These are phyloP conservation scores for Bombyx huttoni DNA, from an alignment of 2,888 invertebrate genomes.

Conservation along the genomic window DNA sequence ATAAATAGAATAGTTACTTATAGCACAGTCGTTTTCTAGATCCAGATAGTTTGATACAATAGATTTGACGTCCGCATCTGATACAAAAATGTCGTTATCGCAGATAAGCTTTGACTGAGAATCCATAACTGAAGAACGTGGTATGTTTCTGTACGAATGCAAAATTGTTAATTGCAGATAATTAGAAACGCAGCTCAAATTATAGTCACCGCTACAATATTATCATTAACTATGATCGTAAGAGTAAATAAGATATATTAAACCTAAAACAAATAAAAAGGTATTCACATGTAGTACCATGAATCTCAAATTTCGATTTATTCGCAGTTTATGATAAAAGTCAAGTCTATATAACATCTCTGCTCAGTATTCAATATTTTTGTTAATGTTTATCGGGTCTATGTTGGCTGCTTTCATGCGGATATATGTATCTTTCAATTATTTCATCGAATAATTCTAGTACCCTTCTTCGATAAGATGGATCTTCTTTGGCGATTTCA, in stretches of 20 bases:
- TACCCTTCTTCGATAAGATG: slow-evolving; percentile 44
- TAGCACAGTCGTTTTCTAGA: slow-evolving; percentile 12
- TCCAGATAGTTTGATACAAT: slow-evolving; percentile 28
- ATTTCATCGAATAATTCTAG: slow-evolving; percentile 71
- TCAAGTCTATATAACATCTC: not conserved
- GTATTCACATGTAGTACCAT: too few relatives aligned
- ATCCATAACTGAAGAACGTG: not conserved
- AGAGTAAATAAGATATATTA: not conserved
- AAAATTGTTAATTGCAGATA: too few relatives aligned
- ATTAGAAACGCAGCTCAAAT: too few relatives aligned
- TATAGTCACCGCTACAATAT: not conserved
- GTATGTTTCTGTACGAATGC: too few relatives aligned
- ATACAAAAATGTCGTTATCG: slow-evolving; percentile 13
- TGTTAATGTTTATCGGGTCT: slow-evolving; percentile 3
- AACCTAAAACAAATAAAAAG: not conserved
- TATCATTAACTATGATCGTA: not conserved
- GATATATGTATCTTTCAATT: slow-evolving; percentile 51
- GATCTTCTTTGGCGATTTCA: slow-evolving; percentile 30
- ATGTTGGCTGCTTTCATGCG: slow-evolving; percentile 6
- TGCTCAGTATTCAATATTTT: not conserved
- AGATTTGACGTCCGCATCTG: slow-evolving; percentile 28
- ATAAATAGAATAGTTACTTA: slow-evolving; percentile 25
- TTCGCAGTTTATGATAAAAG: too few relatives aligned
- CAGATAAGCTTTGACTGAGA: not conserved
- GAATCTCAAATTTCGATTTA: too few relatives aligned